These are phyloP conservation scores for Ephestia elutella DNA, from an alignment of 1,140 invertebrate species.

Conservation along the genomic window DNA sequence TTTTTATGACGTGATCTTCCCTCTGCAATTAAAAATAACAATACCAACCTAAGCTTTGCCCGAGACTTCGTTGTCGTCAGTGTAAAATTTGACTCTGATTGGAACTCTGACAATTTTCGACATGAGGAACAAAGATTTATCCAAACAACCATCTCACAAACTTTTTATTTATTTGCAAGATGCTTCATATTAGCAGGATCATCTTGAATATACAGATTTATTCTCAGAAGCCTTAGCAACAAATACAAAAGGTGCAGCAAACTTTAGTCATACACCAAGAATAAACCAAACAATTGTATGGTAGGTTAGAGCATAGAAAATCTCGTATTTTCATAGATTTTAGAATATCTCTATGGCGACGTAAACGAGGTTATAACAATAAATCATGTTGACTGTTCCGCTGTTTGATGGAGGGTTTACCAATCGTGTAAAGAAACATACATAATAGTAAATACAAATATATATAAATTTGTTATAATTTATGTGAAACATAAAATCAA, in stretches of 20 bases:
- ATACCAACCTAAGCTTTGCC: no score
- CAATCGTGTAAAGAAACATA: not conserved
- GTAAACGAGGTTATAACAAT: not conserved
- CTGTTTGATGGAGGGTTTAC: not conserved
- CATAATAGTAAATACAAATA: no score
- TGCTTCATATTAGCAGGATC: no score
- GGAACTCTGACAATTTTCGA: no score
- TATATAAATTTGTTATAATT: not conserved
- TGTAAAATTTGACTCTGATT: no score
- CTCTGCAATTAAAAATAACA: no score
- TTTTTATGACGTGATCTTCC: no score
- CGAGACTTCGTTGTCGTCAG: no score
- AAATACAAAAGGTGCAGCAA: no score
- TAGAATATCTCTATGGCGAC: not conserved
- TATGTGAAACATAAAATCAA: not conserved
- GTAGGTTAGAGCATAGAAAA: not conserved
- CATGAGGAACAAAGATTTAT: no score
- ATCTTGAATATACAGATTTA: not conserved
- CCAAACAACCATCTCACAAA: no score
- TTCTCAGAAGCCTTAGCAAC: not conserved
- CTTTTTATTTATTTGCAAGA: no score
- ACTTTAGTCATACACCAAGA: not conserved
- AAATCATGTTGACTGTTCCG: not conserved
- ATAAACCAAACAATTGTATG: not conserved
- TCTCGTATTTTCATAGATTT: not conserved